These are phyloP conservation scores for Nasonia vitripennis DNA, from an alignment of 1,140 invertebrate species.

Conservation along the genomic window DNA sequence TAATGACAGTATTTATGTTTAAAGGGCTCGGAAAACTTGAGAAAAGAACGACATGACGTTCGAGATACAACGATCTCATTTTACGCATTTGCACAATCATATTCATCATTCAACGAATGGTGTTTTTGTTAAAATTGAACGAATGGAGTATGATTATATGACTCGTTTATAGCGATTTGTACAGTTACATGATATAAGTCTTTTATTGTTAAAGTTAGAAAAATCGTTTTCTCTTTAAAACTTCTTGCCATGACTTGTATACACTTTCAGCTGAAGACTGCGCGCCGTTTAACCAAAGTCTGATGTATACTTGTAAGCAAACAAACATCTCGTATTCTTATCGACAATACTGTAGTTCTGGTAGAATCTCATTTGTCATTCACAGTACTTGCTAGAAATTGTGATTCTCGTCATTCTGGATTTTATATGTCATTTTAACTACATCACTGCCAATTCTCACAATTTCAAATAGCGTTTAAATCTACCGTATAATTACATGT, in stretches of 20 bases:
- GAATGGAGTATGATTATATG: neutral
- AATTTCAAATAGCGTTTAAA: neutral
- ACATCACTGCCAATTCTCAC: neutral
- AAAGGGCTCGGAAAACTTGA: too few relatives aligned
- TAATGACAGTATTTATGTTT: neutral
- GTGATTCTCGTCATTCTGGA: neutral
- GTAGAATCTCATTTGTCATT: neutral
- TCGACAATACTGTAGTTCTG: neutral
- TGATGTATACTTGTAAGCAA: constrained; percentile 18
- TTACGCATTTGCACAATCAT: neutral
- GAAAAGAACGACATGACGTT: neutral
- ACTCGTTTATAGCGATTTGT: constrained; percentile 11
- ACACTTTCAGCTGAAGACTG: constrained; percentile 32
- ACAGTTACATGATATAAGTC: constrained; percentile 29
- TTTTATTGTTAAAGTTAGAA: constrained; percentile 12
- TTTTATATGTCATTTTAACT: neutral
- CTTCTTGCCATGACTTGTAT: constrained; percentile 22
- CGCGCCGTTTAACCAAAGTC: constrained; percentile 29
- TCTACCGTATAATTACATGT: neutral
- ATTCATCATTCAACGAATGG: neutral
- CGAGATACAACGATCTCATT: neutral
- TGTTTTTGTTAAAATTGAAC: neutral
- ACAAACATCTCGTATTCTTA: neutral
- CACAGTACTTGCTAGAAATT: neutral
- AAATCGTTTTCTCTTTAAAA: constrained; percentile 15